Conservation (phyloP, 2,888 invertebrate genomes). For the Silvanus unidentatus region DNA sequence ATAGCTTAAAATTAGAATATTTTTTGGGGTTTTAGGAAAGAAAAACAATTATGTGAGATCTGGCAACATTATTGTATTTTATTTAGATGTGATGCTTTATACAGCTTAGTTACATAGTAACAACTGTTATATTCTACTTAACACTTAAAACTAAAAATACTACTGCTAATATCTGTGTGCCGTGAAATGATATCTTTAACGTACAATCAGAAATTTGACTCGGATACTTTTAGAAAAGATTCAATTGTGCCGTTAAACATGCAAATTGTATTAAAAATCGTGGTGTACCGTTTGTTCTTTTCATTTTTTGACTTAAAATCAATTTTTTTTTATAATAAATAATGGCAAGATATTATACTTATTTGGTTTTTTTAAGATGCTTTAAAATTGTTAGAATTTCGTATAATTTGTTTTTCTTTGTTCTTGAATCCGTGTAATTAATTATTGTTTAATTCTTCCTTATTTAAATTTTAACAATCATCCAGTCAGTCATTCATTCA, state of each 20-base stretch:
- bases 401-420: conserved; percentile 23
- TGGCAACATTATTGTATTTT: conserved; percentile 68
- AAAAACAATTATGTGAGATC: conserved; percentile 41
- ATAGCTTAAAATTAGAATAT: too few species aligned
- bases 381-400: conserved; percentile 34
- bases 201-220: conserved; percentile 45
- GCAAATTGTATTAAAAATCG: conserved; percentile 35
- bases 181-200: conserved; percentile 40
- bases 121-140: conserved; percentile 55
- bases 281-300: conserved; percentile 6
- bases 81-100: conserved; percentile 59
- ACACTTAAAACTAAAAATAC: conserved; percentile 66
- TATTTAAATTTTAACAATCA: conserved; percentile 18
- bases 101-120: conserved; percentile 66
- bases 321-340: conserved; percentile 12
- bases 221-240: conserved; percentile 36
- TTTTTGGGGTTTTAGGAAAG: not conserved
- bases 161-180: conserved; percentile 52
- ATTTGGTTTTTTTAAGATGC: conserved; percentile 23
- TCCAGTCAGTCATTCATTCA: conserved; percentile 26
- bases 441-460: conserved; percentile 19
- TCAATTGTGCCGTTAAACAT: conserved; percentile 37
- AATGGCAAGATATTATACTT: conserved; percentile 26
- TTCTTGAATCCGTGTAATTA: conserved; percentile 23
- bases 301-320: conserved; percentile 11